A percentile compares a stretch with the other conserved stretches of the same genome.
phyloP scores from a whole-genome alignment of 2,888 invertebrate genomes.

The Nephrotoma flavescens region DNA sequence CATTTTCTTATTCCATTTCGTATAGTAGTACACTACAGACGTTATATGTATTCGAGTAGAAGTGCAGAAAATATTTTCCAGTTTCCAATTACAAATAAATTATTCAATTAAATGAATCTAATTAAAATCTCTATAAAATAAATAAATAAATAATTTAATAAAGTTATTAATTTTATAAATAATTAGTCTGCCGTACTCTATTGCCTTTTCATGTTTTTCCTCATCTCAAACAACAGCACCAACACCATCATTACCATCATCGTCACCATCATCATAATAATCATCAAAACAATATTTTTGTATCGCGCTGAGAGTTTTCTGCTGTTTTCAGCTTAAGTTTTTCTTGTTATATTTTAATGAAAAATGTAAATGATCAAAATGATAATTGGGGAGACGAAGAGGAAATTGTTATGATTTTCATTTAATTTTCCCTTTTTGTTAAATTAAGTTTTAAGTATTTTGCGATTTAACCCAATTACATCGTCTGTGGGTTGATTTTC shows the following conservation, averaged over 20 bases:
- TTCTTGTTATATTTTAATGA: neutral
- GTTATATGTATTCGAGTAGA: neutral
- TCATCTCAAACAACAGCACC: neutral
- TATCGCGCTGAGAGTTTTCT: neutral
- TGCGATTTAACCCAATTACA: neutral
- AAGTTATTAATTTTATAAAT: neutral
- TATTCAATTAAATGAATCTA: neutral
- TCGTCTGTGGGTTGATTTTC: too few relatives aligned
- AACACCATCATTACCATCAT: neutral
- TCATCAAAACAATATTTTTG: neutral
- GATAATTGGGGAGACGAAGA: neutral
- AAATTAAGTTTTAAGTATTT: neutral
- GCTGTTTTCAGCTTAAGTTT: neutral
- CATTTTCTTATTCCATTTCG: neutral
- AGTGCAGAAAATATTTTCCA: neutral
- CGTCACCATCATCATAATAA: neutral
- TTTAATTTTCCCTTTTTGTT: neutral
- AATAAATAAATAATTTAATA: neutral
- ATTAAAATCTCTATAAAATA: neutral
- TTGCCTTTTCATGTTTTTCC: neutral
- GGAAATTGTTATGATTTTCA: neutral
- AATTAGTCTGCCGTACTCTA: neutral
- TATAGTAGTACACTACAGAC: neutral
- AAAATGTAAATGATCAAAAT: neutral
- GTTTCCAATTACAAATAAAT: neutral